Conservation (phyloP, 2,888 invertebrate species). For the Oscheius onirici region DNA sequence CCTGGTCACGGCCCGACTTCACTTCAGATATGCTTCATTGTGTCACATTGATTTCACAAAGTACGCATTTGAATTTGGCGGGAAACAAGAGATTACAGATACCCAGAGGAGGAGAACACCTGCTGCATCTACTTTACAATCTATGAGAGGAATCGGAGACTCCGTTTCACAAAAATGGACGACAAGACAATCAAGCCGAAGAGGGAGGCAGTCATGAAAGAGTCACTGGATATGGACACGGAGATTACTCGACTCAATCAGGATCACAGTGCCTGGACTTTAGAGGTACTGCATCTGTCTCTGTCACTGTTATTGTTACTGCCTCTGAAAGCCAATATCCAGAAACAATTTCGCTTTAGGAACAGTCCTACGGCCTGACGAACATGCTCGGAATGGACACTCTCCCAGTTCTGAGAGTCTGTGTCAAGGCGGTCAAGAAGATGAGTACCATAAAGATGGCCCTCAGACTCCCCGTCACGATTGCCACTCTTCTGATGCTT, state of each 20-base stretch:
- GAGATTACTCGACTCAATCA: constrained; percentile 38
- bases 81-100: constrained; percentile 33
- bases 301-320: neutral
- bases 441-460: constrained; percentile 65
- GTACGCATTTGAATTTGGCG: constrained; percentile 21
- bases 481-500: constrained; percentile 63
- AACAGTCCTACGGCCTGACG: constrained; percentile 36
- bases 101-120: constrained; percentile 68
- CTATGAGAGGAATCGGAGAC: constrained; percentile 43
- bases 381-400: constrained; percentile 39
- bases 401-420: constrained; percentile 55
- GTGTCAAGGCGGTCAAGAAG: constrained; percentile 61
- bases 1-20: constrained; percentile 51
- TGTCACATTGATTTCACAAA: constrained; percentile 61
- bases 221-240: constrained; percentile 37
- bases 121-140: constrained; percentile 55
- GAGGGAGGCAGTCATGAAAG: constrained; percentile 40
- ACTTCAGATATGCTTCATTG: constrained; percentile 62
- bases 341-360: constrained; percentile 11
- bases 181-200: constrained; percentile 16
- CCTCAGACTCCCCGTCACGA: constrained; percentile 57
- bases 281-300: constrained; percentile 22
- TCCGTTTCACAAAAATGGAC: constrained; percentile 47
- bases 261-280: constrained; percentile 54
- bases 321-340: neutral